A percentile compares a stretch with the other conserved stretches of the same genome.
phyloP scores from a whole-genome alignment of 2,113 vertebrate genomes.

The Heloderma charlesbogerti region DNA sequence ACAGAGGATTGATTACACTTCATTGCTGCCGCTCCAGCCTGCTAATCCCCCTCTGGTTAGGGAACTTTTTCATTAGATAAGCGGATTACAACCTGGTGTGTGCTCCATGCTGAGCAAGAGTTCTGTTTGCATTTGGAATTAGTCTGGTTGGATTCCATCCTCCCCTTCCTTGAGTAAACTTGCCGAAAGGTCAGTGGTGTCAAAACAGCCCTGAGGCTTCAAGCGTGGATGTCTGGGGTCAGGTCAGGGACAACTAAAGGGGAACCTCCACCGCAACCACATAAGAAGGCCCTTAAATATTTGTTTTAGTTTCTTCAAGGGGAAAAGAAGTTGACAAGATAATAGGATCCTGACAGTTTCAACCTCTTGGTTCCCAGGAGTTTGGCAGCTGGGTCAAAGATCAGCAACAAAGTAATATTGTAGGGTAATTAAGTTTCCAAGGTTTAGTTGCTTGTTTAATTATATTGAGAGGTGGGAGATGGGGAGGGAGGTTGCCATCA shows the following conservation, averaged over 20 bases:
- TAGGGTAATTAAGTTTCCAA: not conserved
- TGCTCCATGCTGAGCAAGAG: slow-evolving; percentile 49
- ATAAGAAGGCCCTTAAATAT: not conserved
- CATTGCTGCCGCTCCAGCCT: slow-evolving; percentile 57
- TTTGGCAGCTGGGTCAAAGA: slow-evolving; percentile 13
- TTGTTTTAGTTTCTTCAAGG: not conserved
- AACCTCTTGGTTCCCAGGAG: not conserved
- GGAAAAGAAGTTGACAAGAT: not conserved
- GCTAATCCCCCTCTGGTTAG: slow-evolving; percentile 67
- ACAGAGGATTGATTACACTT: slow-evolving; percentile 57
- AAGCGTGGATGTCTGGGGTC: not conserved
- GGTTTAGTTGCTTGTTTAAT: not conserved
- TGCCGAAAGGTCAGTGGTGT: not conserved
- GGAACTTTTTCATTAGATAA: slow-evolving; percentile 63
- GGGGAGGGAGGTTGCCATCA: not conserved
- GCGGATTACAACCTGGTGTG: slow-evolving; percentile 41
- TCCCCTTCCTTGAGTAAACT: not conserved
- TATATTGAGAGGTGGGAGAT: not conserved
- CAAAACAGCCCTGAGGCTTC: not conserved
- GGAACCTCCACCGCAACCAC: not conserved
- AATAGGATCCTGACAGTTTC: not conserved
- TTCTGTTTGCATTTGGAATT: slow-evolving; percentile 62
- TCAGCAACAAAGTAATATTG: not conserved
- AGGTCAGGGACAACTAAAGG: not conserved
- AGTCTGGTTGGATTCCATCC: slow-evolving; percentile 27